phyloP scores from a whole-genome alignment of 1,140 invertebrate genomes.

The Pteromalus puparum region DNA sequence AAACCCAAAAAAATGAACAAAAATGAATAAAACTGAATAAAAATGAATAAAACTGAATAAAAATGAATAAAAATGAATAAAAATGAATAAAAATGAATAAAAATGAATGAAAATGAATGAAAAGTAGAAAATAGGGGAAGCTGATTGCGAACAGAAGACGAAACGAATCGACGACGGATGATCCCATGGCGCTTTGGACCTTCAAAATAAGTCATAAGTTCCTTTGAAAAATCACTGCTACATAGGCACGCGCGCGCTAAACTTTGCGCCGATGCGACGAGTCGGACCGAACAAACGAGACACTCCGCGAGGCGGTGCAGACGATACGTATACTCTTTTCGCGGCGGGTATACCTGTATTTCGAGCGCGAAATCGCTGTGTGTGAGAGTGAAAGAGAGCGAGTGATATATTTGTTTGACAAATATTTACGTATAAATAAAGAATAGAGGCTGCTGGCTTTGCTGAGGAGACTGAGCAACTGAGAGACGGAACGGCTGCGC shows the following conservation, averaged over 20 bases:
- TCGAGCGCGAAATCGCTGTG: background rate
- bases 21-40: background rate
- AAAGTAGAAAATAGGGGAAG: background rate
- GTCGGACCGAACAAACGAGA: too few relatives aligned
- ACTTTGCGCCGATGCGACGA: too few relatives aligned
- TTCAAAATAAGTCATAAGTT: slow-evolving; percentile 21
- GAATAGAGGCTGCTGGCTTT: background rate
- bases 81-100: background rate
- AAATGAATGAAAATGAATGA: background rate
- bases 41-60: background rate
- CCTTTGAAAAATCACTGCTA: slow-evolving; percentile 10
- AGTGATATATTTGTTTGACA: background rate
- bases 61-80: background rate
- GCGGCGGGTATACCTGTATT: background rate
- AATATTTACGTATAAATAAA: background rate
- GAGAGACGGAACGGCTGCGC: background rate
- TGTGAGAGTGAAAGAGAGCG: too few relatives aligned
- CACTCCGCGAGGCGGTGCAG: too few relatives aligned
- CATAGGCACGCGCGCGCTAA: too few relatives aligned
- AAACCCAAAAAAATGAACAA: background rate
- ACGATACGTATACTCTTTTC: background rate
- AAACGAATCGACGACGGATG: slow-evolving; percentile 12
- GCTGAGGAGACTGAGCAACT: background rate
- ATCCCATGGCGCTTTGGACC: slow-evolving; percentile 28
- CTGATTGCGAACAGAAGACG: background rate